A percentile compares a stretch with the other conserved stretches of the same genome.
phyloP scores from a whole-genome alignment of 2,888 invertebrate species.

The Poecilus cupreus region DNA sequence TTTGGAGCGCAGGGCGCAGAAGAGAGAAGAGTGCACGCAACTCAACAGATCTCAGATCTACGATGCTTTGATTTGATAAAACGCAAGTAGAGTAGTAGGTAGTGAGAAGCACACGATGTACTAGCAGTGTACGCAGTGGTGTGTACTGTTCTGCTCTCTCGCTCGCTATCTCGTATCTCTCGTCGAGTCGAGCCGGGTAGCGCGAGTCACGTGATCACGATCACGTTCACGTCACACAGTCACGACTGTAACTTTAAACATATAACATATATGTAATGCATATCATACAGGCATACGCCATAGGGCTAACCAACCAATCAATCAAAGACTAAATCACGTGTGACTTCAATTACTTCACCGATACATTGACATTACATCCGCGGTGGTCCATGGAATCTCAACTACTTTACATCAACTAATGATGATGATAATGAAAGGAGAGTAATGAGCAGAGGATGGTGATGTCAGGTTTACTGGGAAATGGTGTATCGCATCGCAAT shows the following conservation, averaged over 20 bases:
- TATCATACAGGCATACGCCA: not conserved
- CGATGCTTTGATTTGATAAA: slow-evolving; percentile 49
- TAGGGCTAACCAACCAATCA: slow-evolving; percentile 16
- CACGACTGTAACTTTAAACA: slow-evolving; percentile 59
- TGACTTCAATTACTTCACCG: slow-evolving; percentile 20
- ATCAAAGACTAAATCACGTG: not conserved
- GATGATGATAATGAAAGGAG: no score
- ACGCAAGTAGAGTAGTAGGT: slow-evolving; percentile 54
- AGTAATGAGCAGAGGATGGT: no score
- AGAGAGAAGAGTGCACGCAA: slow-evolving; percentile 38
- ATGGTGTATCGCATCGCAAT: no score
- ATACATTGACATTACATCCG: not conserved
- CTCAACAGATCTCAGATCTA: slow-evolving; percentile 22
- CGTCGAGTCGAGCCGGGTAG: not conserved
- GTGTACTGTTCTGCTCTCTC: slow-evolving; percentile 49
- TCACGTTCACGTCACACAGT: slow-evolving; percentile 51
- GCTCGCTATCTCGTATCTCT: slow-evolving; percentile 7
- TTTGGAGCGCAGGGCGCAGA: slow-evolving; percentile 25
- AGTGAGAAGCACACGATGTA: slow-evolving; percentile 47
- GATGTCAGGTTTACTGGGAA: no score
- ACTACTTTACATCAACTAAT: not conserved
- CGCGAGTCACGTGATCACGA: slow-evolving; percentile 38
- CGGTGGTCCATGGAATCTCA: not conserved
- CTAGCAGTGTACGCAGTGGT: slow-evolving; percentile 52
- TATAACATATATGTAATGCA: slow-evolving; percentile 50